Percentiles rank a stretch among this genome's conserved stretches.
phyloP scores from a whole-genome alignment of 2,797 vertebrate species.

The Tenualosa ilisha region DNA sequence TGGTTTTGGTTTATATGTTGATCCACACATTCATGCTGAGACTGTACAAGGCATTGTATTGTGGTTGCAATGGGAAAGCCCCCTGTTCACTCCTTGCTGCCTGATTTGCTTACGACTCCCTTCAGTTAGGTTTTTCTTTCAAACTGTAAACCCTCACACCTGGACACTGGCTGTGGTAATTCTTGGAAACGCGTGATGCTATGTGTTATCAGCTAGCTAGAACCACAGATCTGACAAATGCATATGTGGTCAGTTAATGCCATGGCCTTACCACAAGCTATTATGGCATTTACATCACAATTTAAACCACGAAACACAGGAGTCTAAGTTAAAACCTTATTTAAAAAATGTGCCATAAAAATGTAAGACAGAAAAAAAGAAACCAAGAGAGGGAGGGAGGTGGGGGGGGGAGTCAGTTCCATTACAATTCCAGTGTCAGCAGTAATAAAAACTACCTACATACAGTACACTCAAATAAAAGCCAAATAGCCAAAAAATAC shows the following conservation, averaged over 20 bases:
- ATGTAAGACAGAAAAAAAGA: neutral
- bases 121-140: slow-evolving; percentile 58
- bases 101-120: slow-evolving; percentile 54
- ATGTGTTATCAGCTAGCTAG: neutral
- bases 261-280: neutral
- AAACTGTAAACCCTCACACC: slow-evolving; percentile 77
- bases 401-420: no score
- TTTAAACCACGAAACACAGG: neutral
- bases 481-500: no score
- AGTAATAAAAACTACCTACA: no score
- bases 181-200: neutral
- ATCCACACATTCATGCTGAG: neutral
- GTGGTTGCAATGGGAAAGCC: slow-evolving; percentile 46
- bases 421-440: no score
- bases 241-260: neutral
- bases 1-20: neutral
- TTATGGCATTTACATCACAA: neutral
- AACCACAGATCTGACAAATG: neutral
- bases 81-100: slow-evolving; percentile 33
- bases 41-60: slow-evolving; percentile 22
- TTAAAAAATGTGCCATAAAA: neutral
- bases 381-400: neutral
- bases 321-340: neutral
- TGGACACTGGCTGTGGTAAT: slow-evolving; percentile 52
- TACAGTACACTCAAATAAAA: no score